Evolutionary conservation across 2,113 vertebrate species (phyloP).

Genomic region (Furnarius figulus): DNA sequence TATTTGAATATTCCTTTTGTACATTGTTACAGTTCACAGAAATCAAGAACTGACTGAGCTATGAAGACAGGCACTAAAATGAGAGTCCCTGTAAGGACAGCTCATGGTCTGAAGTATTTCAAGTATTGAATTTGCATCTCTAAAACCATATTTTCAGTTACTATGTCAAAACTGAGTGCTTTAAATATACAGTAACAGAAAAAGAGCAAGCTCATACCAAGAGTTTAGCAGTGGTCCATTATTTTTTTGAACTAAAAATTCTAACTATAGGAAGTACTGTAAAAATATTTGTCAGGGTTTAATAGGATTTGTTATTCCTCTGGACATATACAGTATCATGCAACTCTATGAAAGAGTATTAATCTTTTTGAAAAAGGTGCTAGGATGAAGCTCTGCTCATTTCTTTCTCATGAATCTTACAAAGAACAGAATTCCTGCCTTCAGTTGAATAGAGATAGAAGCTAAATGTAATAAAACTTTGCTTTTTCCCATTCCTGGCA

Average conservation of each 20-base stretch:
- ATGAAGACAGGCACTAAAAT: neutral
- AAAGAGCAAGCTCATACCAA: neutral
- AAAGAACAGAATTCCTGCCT: neutral
- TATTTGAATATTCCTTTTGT: neutral
- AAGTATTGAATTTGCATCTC: neutral
- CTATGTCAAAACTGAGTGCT: neutral
- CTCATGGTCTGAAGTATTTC: neutral
- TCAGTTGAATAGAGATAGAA: neutral
- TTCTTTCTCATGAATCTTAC: neutral
- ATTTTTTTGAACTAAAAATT: neutral
- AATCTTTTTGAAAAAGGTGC: neutral
- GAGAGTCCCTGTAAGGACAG: neutral
- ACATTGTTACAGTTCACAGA: neutral
- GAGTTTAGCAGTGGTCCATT: neutral
- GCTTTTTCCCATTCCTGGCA: neutral
- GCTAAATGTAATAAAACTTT: neutral
- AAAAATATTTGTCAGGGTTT: neutral
- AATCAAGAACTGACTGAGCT: neutral
- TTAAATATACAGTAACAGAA: neutral
- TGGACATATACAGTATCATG: fast-evolving
- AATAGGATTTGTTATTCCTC: neutral
- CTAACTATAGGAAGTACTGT: neutral
- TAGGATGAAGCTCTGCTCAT: neutral
- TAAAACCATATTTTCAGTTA: neutral
- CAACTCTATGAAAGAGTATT: neutral